phyloP scores from a whole-genome alignment of 2,113 vertebrate species.

The Stomatorhinus ivindoensis region DNA sequence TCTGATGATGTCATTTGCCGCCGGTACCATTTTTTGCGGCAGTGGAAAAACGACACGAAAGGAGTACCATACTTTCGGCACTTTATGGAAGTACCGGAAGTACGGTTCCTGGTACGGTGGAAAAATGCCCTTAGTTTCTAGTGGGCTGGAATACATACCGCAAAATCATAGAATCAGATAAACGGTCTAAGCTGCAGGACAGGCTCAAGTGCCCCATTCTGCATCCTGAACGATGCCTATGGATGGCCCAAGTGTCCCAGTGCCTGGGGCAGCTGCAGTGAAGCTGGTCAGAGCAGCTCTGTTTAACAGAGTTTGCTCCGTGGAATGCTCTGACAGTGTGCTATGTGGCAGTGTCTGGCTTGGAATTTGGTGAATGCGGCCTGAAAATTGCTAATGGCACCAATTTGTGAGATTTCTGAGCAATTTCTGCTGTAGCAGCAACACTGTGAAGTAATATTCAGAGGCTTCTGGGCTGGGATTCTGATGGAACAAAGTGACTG shows the following conservation, averaged over 20 bases:
- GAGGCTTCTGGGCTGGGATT: too few species aligned
- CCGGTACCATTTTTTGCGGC: too few species aligned
- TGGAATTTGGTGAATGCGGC: neutral
- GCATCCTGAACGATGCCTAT: neutral
- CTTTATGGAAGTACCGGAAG: too few species aligned
- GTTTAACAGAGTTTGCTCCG: neutral
- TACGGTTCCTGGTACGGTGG: too few species aligned
- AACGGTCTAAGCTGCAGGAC: neutral
- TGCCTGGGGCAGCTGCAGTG: neutral
- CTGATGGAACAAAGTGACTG: too few species aligned
- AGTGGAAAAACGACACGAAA: too few species aligned
- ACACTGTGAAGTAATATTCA: neutral
- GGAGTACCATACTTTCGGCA: too few species aligned
- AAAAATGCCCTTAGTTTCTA: neutral
- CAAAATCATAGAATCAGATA: neutral
- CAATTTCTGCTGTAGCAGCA: neutral
- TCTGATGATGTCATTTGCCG: too few species aligned
- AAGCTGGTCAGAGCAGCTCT: neutral
- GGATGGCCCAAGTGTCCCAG: neutral
- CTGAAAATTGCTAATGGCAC: neutral
- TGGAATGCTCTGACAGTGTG: neutral
- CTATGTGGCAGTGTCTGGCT: neutral
- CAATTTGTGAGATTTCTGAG: neutral
- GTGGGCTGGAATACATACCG: neutral
- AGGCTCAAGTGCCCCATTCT: neutral